Percentiles rank a stretch among this genome's conserved stretches.
These are phyloP conservation scores for Geotrupes spiniger DNA, from an alignment of 2,888 invertebrate species.

Conservation along the genomic window DNA sequence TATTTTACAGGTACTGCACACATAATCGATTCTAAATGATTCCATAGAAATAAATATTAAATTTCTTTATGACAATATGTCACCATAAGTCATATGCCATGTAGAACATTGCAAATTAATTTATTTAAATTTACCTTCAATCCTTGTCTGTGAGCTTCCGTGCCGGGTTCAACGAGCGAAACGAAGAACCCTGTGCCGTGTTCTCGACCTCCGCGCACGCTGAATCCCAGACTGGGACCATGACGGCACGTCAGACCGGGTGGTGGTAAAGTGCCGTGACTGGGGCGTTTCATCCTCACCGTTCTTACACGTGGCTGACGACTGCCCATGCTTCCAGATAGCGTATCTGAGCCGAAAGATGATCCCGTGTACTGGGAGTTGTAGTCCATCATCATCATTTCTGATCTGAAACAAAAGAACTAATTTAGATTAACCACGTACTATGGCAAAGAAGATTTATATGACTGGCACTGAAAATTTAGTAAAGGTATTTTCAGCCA, in stretches of 20 bases:
- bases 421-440: not conserved
- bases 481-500: no score
- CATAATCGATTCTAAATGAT: no score
- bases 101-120: no score
- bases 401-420: constrained; percentile 20
- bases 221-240: constrained; percentile 74
- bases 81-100: no score
- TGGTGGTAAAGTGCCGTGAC: constrained; percentile 41
- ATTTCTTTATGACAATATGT: no score
- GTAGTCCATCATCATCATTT: constrained; percentile 41
- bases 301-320: constrained; percentile 59
- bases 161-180: constrained; percentile 80
- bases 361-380: constrained; percentile 41
- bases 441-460: not conserved
- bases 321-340: constrained; percentile 51
- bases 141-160: constrained; percentile 84
- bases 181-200: constrained; percentile 92
- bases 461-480: no score
- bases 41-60: no score
- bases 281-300: constrained; percentile 57
- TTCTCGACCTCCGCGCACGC: constrained; percentile 82
- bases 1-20: no score
- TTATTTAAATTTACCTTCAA: constrained; percentile 64
- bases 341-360: constrained; percentile 46
- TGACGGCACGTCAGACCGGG: constrained; percentile 54